These are phyloP conservation scores for Ricordea florida DNA, from an alignment of 92 coral and sea anemone species.

Conservation along the genomic window DNA sequence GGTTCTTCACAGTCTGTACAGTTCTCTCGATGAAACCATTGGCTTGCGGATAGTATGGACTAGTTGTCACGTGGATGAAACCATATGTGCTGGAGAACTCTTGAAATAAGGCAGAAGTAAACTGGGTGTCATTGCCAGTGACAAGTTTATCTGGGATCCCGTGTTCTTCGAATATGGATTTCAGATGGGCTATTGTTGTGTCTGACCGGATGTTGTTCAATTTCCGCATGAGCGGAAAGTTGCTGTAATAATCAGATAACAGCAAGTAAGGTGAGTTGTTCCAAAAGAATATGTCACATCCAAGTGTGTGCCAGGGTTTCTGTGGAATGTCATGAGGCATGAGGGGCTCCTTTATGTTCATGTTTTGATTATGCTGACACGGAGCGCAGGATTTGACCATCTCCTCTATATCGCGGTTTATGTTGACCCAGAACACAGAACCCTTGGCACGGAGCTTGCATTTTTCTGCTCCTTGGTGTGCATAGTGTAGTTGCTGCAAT, in stretches of 20 bases:
- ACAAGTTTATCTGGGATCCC: slow-evolving; percentile 59
- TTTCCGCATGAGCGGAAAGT: slow-evolving; percentile 52
- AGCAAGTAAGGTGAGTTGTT: slow-evolving; percentile 53
- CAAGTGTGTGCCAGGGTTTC: slow-evolving; percentile 70
- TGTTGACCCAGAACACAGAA: slow-evolving; percentile 70
- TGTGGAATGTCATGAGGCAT: slow-evolving; percentile 65
- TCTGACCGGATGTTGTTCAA: slow-evolving; percentile 47
- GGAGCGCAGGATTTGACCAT: slow-evolving; percentile 69
- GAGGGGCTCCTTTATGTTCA: slow-evolving; percentile 68
- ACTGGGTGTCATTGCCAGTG: slow-evolving; percentile 71
- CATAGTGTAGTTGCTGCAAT: slow-evolving; percentile 67
- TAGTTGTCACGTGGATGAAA: slow-evolving; percentile 38
- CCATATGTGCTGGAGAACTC: slow-evolving; percentile 55
- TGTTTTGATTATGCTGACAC: slow-evolving; percentile 61
- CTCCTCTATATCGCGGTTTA: slow-evolving; percentile 62
- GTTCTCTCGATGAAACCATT: slow-evolving; percentile 67
- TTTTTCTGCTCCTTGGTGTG: slow-evolving; percentile 76
- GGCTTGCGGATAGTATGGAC: slow-evolving; percentile 64
- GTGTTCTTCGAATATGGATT: slow-evolving; percentile 68
- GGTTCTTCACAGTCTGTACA: slow-evolving; percentile 53
- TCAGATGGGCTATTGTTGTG: slow-evolving; percentile 51
- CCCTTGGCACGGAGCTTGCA: slow-evolving; percentile 77
- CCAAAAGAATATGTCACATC: slow-evolving; percentile 68
- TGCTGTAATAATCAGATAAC: slow-evolving; percentile 63
- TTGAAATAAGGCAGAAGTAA: slow-evolving; percentile 57